Evolutionary conservation across 1,140 invertebrate species (phyloP).

Genomic region (Drosophila sp.): DNA sequence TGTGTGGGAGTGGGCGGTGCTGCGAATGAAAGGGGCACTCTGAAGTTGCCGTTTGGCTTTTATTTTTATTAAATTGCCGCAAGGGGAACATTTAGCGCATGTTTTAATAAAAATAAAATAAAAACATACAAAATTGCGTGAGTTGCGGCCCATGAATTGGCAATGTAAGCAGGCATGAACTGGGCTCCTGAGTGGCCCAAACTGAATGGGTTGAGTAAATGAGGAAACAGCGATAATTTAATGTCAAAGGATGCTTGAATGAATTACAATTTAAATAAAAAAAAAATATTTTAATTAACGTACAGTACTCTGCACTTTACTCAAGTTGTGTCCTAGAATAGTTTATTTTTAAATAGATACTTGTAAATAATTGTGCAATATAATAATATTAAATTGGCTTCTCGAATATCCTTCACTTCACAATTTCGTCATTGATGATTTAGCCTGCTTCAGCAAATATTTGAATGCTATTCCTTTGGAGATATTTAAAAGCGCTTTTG

Average conservation of each 20-base stretch:
- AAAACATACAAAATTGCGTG: conserved; percentile 28
- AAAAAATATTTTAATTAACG: conserved; percentile 14
- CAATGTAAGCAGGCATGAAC: background rate
- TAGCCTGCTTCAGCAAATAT: background rate
- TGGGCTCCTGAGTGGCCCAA: conserved; percentile 42
- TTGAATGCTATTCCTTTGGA: background rate
- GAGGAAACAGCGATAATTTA: conserved; percentile 27
- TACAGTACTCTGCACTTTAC: background rate
- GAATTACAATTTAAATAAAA: conserved; percentile 20
- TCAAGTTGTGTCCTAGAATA: background rate
- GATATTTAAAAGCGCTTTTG: conserved; percentile 8
- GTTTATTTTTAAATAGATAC: background rate
- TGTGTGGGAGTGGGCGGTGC: background rate
- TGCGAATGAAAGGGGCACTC: background rate
- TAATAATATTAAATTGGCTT: background rate
- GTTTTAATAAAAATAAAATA: conserved; percentile 58
- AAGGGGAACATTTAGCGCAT: conserved; percentile 79
- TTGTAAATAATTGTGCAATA: background rate
- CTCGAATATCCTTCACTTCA: background rate
- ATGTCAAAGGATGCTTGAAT: conserved; percentile 24
- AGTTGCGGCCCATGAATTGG: conserved; percentile 35
- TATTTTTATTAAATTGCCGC: conserved; percentile 80
- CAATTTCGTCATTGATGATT: too few relatives aligned
- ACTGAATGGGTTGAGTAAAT: conserved; percentile 5
- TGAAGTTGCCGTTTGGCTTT: conserved; percentile 64